Evolutionary conservation across 1,140 invertebrate species (phyloP).

Genomic region (Anastatus disparis): DNA sequence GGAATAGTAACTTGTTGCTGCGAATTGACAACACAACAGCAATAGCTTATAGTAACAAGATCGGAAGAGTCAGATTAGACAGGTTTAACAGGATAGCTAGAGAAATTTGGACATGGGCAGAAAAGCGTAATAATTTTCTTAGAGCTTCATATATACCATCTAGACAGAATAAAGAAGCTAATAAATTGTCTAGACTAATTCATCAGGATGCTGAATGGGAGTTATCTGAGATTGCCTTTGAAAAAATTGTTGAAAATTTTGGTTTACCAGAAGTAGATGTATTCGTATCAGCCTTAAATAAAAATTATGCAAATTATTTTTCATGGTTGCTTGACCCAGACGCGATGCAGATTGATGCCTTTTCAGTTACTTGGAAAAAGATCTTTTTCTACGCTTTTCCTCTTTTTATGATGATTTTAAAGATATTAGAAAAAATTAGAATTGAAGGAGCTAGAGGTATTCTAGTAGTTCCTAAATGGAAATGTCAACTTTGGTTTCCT

Average conservation of each 20-base stretch:
- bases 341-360: constrained; percentile 39
- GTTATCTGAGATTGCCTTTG: constrained; percentile 11
- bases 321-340: constrained; percentile 43
- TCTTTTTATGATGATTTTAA: constrained; percentile 6
- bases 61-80: constrained; percentile 43
- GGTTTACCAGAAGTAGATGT: constrained; percentile 45
- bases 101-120: constrained; percentile 44
- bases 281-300: constrained; percentile 43
- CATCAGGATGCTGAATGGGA: constrained; percentile 46
- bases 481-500: constrained; percentile 20
- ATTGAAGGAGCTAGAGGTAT: background rate
- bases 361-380: constrained; percentile 29
- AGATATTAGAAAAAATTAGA: background rate
- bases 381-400: constrained; percentile 36
- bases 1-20: constrained; percentile 42
- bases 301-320: constrained; percentile 45
- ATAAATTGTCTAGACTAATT: constrained; percentile 40
- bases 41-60: constrained; percentile 45
- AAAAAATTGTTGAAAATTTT: constrained; percentile 41
- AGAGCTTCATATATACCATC: constrained; percentile 35
- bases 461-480: background rate
- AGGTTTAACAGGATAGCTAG: constrained; percentile 2
- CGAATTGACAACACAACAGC: constrained; percentile 47
- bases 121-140: constrained; percentile 18
- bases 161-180: constrained; percentile 45